Evolutionary conservation across 2,797 vertebrate species (phyloP).

Genomic region (Steatocranus sp.): DNA sequence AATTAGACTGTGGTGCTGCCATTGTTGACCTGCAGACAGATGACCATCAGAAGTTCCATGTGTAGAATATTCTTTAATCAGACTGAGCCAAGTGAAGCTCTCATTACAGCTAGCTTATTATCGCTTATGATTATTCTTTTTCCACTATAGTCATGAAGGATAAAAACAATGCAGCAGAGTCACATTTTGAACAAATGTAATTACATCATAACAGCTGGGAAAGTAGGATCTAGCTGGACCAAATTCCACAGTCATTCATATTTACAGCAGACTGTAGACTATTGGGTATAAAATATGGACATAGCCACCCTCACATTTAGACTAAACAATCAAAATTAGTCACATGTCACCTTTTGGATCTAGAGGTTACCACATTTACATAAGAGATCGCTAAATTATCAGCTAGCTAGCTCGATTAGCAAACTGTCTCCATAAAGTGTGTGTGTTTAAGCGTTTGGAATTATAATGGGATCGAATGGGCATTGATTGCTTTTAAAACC

Average conservation of each 20-base stretch:
- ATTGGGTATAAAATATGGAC: background rate
- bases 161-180: background rate
- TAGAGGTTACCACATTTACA: background rate
- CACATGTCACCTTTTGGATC: background rate
- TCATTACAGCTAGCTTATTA: background rate
- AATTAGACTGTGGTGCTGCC: background rate
- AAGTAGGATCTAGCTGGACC: background rate
- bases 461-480: background rate
- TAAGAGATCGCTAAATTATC: background rate
- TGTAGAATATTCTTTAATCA: background rate
- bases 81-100: background rate
- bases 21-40: background rate
- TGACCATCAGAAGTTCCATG: background rate
- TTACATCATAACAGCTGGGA: background rate
- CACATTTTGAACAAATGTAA: background rate
- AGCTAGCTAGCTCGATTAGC: background rate
- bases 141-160: background rate
- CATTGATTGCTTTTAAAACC: background rate
- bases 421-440: background rate
- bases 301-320: background rate
- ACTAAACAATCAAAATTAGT: background rate
- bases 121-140: background rate
- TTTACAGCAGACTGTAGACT: background rate
- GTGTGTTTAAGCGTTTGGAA: background rate
- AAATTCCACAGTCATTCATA: background rate